Conservation (phyloP, 2,888 invertebrate genomes). For the Perizoma flavofasciatum region DNA sequence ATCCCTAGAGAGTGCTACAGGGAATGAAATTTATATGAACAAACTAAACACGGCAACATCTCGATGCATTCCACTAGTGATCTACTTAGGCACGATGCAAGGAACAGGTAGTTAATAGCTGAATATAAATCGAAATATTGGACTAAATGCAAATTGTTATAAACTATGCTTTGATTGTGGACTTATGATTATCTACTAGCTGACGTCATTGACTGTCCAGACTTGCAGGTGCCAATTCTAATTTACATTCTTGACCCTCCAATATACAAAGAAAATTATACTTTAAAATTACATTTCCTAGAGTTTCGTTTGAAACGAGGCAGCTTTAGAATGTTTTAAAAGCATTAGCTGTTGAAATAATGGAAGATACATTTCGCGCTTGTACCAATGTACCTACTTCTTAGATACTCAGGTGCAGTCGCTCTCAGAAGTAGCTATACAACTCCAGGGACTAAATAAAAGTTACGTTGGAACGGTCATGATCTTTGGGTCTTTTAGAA, state of each 20-base stretch:
- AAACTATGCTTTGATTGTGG: constrained; percentile 44
- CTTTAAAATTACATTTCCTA: constrained; percentile 33
- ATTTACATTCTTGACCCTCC: constrained; percentile 65
- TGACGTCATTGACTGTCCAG: constrained; percentile 72
- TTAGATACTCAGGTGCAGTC: neutral
- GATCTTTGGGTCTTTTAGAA: too few relatives aligned
- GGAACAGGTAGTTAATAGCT: neutral
- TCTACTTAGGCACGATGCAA: too few relatives aligned
- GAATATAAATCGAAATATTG: neutral
- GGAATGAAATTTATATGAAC: too few relatives aligned
- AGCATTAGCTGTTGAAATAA: constrained; percentile 38
- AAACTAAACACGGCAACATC: too few relatives aligned
- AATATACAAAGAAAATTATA: constrained; percentile 37
- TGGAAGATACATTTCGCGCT: constrained; percentile 39
- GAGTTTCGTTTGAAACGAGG: constrained; percentile 31
- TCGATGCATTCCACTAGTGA: too few relatives aligned
- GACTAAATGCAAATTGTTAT: constrained; percentile 16
- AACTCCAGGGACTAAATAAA: neutral
- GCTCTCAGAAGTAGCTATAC: constrained; percentile 3
- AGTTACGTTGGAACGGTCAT: too few relatives aligned
- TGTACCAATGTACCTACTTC: constrained; percentile 20
- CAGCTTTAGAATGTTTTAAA: constrained; percentile 27
- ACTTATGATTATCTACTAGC: constrained; percentile 51
- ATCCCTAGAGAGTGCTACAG: too few relatives aligned
- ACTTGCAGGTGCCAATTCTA: constrained; percentile 75